Conservation (phyloP, 2,888 invertebrate species). For the Pseudococcus viburni region DNA sequence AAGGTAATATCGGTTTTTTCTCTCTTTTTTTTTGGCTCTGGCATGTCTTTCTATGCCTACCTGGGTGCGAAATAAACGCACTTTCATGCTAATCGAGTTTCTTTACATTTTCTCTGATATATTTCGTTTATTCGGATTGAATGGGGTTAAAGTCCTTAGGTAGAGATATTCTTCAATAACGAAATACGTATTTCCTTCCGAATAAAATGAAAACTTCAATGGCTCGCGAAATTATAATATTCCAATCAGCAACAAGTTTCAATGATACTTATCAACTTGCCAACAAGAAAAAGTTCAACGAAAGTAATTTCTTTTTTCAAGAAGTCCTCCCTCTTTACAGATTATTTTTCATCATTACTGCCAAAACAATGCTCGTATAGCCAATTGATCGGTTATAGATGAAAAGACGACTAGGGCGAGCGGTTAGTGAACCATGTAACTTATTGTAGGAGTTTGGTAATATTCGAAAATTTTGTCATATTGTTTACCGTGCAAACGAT, state of each 20-base stretch:
- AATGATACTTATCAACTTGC: background rate
- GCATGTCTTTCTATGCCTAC: constrained; percentile 24
- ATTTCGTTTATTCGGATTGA: background rate
- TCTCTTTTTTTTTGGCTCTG: constrained; percentile 5
- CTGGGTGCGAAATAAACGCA: constrained; percentile 48
- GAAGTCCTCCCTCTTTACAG: background rate
- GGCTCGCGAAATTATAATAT: background rate
- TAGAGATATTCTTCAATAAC: background rate
- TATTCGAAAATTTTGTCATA: constrained; percentile 31
- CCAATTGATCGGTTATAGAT: background rate
- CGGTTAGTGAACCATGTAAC: constrained; percentile 4
- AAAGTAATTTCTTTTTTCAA: background rate
- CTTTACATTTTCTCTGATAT: constrained; percentile 25
- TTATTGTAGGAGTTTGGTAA: constrained; percentile 8
- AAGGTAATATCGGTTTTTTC: constrained; percentile 53
- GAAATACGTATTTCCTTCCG: background rate
- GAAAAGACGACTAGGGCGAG: background rate
- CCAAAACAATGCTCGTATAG: background rate
- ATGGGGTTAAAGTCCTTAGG: background rate
- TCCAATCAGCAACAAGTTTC: constrained; percentile 7
- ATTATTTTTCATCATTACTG: constrained; percentile 18
- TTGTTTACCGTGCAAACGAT: constrained; percentile 48
- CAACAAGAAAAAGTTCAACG: background rate
- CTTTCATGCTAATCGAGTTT: constrained; percentile 59
- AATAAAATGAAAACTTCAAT: background rate